phyloP scores from a whole-genome alignment of 2,113 vertebrate species.

The Mormoops blainvillei region DNA sequence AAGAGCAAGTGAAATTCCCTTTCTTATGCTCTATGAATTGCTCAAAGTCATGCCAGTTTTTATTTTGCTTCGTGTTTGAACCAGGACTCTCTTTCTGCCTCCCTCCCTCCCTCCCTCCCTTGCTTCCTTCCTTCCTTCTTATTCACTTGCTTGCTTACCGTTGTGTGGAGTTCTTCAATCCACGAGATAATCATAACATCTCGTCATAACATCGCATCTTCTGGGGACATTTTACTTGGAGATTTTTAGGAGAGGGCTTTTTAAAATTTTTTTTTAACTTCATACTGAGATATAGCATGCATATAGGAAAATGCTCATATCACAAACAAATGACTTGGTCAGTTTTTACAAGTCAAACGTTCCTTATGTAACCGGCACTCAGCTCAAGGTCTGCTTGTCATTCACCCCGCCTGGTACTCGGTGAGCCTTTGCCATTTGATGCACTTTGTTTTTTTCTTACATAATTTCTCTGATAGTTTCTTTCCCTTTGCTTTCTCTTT shows the following conservation, averaged over 20 bases:
- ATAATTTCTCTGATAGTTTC: conserved; percentile 22
- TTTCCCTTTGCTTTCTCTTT: conserved; percentile 26
- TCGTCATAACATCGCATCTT: no score
- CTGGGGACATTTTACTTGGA: neutral
- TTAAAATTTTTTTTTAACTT: neutral
- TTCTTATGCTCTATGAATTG: neutral
- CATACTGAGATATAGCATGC: neutral
- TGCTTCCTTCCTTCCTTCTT: neutral
- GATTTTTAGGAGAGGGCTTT: neutral
- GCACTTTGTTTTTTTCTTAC: neutral
- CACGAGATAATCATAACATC: conserved; percentile 8
- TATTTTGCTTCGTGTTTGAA: conserved; percentile 1
- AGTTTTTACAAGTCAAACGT: conserved; percentile 14
- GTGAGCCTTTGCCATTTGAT: neutral
- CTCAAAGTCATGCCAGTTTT: neutral
- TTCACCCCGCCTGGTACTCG: neutral
- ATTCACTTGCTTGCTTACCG: neutral
- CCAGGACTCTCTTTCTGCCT: neutral
- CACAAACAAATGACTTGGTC: neutral
- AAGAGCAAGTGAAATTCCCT: conserved; percentile 7
- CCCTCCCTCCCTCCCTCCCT: neutral
- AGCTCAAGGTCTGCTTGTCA: conserved; percentile 18
- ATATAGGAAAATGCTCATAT: conserved; percentile 1
- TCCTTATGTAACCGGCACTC: neutral
- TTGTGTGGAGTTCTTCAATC: conserved; percentile 6